phyloP scores from a whole-genome alignment of 1,140 invertebrate genomes.

The Pemphigus obesinymphae region DNA sequence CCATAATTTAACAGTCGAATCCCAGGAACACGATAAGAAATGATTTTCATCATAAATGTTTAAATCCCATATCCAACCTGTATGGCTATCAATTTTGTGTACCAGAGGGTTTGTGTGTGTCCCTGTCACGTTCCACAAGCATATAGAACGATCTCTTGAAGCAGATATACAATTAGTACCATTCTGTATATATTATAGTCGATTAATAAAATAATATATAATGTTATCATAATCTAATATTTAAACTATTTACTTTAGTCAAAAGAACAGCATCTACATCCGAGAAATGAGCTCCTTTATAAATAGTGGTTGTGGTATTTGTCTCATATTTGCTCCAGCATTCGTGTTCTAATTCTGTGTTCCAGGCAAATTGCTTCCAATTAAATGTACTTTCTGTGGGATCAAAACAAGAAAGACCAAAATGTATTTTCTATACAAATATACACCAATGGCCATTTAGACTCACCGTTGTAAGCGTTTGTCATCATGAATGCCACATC shows the following conservation, averaged over 20 bases:
- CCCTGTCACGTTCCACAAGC: not conserved
- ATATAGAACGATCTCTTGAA: conserved; percentile 32
- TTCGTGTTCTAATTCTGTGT: not conserved
- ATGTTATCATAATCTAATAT: not conserved
- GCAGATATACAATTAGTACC: conserved; percentile 17
- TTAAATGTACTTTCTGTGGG: conserved; percentile 13
- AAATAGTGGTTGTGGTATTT: conserved; percentile 10
- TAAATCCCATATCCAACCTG: conserved; percentile 27
- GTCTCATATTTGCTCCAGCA: conserved; percentile 22
- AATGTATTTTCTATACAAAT: not conserved
- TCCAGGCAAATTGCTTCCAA: conserved; percentile 19
- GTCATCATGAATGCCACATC: not conserved
- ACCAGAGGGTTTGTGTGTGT: not conserved
- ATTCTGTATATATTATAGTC: not conserved
- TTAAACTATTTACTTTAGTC: not conserved
- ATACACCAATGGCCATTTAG: not conserved
- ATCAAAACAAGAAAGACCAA: not conserved
- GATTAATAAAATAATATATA: not conserved
- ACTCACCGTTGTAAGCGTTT: not conserved
- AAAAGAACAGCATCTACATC: conserved; percentile 27
- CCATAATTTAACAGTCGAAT: conserved; percentile 26
- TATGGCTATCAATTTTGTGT: conserved; percentile 6
- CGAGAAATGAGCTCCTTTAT: conserved; percentile 1
- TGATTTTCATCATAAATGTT: not conserved
- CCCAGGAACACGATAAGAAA: conserved; percentile 33